Evolutionary conservation across 2,113 vertebrate genomes (phyloP).

Genomic region (Oriolus oriolus): DNA sequence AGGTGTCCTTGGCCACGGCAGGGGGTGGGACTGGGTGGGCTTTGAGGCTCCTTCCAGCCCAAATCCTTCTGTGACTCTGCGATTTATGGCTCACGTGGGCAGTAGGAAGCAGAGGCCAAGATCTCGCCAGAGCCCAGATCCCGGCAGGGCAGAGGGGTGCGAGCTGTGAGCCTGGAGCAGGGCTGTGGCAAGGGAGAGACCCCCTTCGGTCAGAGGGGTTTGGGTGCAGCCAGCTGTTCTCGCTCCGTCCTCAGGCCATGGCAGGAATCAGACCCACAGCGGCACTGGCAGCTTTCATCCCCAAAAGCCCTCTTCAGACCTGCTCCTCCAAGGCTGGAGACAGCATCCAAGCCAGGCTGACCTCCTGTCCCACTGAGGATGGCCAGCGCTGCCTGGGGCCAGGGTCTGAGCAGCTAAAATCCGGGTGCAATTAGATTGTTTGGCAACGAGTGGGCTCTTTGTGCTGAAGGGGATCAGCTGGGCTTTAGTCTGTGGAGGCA

Average conservation of each 20-base stretch:
- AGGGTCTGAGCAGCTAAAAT: neutral
- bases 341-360: neutral
- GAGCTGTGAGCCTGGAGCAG: neutral
- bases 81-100: neutral
- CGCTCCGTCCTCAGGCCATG: neutral
- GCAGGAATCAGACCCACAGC: too few relatives aligned
- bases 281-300: neutral
- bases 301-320: neutral
- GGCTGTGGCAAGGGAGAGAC: neutral
- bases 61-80: neutral
- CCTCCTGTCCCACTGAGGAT: neutral
- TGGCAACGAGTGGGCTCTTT: neutral
- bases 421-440: neutral
- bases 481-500: neutral
- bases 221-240: neutral
- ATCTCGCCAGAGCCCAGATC: neutral
- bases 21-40: neutral
- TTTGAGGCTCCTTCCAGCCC: neutral
- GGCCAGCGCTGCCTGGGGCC: accelerated
- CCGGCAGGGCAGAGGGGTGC: neutral
- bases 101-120: neutral
- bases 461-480: neutral
- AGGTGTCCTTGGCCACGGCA: neutral
- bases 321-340: neutral
- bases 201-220: neutral